These are phyloP conservation scores for Balaeniceps rex DNA, from an alignment of 2,113 vertebrate species.

Conservation along the genomic window DNA sequence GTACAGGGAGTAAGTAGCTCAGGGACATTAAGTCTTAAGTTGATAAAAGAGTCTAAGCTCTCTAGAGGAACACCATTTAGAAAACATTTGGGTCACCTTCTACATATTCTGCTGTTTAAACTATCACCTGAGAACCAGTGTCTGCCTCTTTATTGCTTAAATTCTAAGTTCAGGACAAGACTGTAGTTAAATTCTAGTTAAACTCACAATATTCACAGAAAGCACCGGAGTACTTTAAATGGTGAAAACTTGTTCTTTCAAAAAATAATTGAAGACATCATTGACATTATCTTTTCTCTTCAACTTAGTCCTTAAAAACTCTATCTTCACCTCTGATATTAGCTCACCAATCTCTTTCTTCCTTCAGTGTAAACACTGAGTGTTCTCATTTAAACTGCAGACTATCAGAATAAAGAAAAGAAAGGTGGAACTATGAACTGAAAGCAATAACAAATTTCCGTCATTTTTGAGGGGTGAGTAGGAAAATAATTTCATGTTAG, in stretches of 20 bases:
- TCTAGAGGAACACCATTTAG: neutral
- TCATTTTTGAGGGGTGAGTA: neutral
- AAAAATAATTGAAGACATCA: neutral
- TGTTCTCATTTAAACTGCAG: neutral
- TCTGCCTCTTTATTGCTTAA: neutral
- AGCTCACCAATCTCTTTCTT: neutral
- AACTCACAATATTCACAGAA: neutral
- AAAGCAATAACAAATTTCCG: neutral
- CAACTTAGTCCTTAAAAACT: neutral
- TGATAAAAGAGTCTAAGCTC: neutral
- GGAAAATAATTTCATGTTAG: neutral
- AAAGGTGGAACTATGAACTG: neutral
- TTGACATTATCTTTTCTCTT: neutral
- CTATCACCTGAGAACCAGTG: rapidly evolving
- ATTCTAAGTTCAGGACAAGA: neutral
- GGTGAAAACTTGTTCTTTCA: neutral
- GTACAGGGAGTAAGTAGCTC: neutral
- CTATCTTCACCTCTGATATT: neutral
- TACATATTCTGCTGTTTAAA: neutral
- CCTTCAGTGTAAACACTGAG: neutral
- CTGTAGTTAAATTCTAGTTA: neutral
- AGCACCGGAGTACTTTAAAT: neutral
- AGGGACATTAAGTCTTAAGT: neutral
- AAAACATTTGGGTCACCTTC: neutral
- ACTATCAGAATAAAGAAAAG: neutral